These are phyloP conservation scores for Imbricaverruca yamaguchii DNA, from an alignment of 2,888 invertebrate species.

Conservation along the genomic window DNA sequence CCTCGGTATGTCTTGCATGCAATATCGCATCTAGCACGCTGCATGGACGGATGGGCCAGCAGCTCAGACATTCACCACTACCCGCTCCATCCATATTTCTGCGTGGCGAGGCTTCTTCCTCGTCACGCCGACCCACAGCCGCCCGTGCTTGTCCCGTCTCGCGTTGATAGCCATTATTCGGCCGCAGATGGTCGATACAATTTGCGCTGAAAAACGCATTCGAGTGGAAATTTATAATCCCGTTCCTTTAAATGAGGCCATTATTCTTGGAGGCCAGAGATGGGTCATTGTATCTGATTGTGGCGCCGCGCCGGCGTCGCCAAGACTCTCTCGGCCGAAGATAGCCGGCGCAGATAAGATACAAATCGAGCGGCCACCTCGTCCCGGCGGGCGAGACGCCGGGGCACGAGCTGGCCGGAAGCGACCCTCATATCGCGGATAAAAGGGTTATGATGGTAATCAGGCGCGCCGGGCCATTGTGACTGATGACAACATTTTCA, in stretches of 20 bases:
- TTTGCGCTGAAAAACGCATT: conserved; percentile 2
- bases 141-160: not conserved
- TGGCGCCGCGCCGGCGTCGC: not conserved
- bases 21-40: too few relatives aligned
- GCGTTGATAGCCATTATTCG: not conserved
- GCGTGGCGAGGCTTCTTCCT: too few relatives aligned
- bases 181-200: not conserved
- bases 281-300: conserved; percentile 19
- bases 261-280: conserved; percentile 2
- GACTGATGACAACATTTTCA: conserved; percentile 11
- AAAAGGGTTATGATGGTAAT: conserved; percentile 18
- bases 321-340: not conserved
- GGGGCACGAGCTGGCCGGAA: not conserved
- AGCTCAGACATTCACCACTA: too few relatives aligned
- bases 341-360: not conserved
- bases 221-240: conserved; percentile 13
- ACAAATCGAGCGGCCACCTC: not conserved
- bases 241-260: conserved; percentile 11
- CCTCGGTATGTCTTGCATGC: too few relatives aligned
- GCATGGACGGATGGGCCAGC: too few relatives aligned
- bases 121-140: too few relatives aligned
- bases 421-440: not conserved
- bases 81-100: too few relatives aligned
- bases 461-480: not conserved
- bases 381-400: not conserved